Evolutionary conservation across 2,888 invertebrate species (phyloP).

Genomic region (Drosophila pseudotakahashii): DNA sequence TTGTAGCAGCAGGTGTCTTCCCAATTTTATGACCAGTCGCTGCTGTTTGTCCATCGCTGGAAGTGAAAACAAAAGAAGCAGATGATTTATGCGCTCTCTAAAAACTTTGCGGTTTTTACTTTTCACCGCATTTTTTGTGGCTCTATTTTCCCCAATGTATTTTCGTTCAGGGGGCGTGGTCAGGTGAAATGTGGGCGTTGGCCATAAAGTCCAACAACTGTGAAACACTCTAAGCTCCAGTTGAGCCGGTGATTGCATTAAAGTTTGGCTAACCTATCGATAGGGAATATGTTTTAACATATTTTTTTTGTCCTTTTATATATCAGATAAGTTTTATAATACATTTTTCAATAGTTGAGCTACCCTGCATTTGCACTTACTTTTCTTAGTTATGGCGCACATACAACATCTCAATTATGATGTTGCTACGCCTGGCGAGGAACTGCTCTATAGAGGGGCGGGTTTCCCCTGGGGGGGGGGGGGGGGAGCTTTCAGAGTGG

Average conservation of each 20-base stretch:
- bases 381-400: slow-evolving; percentile 31
- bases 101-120: slow-evolving; percentile 44
- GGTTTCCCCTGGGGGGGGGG: too few relatives aligned
- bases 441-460: neutral
- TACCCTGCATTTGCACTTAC: neutral
- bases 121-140: neutral
- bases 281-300: too few relatives aligned
- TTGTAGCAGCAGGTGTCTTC: slow-evolving; percentile 23
- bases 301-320: too few relatives aligned
- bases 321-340: neutral
- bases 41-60: slow-evolving; percentile 38
- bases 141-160: neutral
- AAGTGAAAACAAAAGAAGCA: slow-evolving; percentile 39
- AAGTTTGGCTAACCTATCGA: neutral
- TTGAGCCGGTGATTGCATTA: neutral
- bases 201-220: neutral
- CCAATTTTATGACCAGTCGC: slow-evolving; percentile 39
- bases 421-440: slow-evolving; percentile 33
- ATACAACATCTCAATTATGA: slow-evolving; percentile 60
- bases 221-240: neutral
- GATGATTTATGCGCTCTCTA: slow-evolving; percentile 46
- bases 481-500: neutral
- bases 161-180: slow-evolving; percentile 19
- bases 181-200: slow-evolving; percentile 18
- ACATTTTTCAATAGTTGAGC: neutral